A percentile compares a stretch with the other conserved stretches of the same genome.
Evolutionary conservation across 2,113 vertebrate genomes (phyloP).

Genomic region (Engystomops pustulosus): DNA sequence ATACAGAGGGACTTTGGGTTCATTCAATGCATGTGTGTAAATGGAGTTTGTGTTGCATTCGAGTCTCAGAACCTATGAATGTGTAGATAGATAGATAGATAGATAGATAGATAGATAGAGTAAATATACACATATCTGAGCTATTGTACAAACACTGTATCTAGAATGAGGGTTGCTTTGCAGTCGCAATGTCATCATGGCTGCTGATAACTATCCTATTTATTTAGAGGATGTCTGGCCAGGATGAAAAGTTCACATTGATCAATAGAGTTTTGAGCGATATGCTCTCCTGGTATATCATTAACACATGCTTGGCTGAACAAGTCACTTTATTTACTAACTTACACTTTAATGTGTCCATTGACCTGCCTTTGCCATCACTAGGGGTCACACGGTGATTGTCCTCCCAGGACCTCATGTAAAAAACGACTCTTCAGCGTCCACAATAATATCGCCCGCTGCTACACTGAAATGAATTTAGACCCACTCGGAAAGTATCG

Average conservation of each 20-base stretch:
- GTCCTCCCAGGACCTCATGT: conserved; percentile 18
- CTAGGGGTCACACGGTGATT: not conserved
- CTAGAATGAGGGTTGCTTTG: not conserved
- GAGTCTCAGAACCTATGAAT: no score
- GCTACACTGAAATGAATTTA: not conserved
- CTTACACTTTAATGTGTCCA: conserved; percentile 18
- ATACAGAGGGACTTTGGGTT: no score
- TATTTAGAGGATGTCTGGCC: conserved; percentile 39
- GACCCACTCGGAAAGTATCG: not conserved
- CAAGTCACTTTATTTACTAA: conserved; percentile 38
- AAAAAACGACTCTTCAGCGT: conserved; percentile 15
- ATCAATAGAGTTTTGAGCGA: conserved; percentile 42
- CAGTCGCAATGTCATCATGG: not conserved
- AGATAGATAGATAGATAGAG: no score
- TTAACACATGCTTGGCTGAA: conserved; percentile 37
- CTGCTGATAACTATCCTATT: conserved; percentile 19
- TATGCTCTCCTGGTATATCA: conserved; percentile 20
- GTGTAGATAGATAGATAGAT: not conserved
- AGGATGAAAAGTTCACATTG: conserved; percentile 47
- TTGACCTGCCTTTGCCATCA: conserved; percentile 32
- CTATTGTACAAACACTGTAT: not conserved
- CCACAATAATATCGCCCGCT: not conserved
- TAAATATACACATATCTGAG: not conserved
- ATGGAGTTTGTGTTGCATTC: no score
- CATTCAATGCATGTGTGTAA: no score